Conservation (phyloP, 2,888 invertebrate species). For the Muschampia plurimacula region DNA sequence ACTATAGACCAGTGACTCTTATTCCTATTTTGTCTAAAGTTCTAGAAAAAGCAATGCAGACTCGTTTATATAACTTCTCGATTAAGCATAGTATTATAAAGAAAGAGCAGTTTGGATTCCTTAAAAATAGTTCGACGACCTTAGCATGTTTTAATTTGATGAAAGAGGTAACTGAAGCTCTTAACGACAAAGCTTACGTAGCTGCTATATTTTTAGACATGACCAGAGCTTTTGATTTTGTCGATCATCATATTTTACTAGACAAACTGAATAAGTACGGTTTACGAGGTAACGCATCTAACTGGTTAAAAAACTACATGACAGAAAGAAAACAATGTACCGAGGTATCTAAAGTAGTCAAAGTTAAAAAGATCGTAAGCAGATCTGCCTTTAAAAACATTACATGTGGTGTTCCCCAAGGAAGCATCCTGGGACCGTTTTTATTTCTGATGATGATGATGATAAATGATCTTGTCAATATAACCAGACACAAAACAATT, state of each 20-base stretch:
- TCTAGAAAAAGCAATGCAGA: constrained; percentile 13
- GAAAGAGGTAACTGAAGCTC: not conserved
- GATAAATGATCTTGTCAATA: not conserved
- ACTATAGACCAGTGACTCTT: constrained; percentile 12
- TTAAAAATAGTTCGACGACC: constrained; percentile 2
- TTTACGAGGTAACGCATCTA: not conserved
- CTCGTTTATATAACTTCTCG: not conserved
- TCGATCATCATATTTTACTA: not conserved
- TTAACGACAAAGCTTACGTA: constrained; percentile 1
- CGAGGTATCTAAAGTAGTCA: not conserved
- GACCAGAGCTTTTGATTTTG: constrained; percentile 7
- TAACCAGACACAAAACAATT: not conserved
- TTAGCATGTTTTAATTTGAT: constrained; percentile 10
- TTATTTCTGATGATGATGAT: not conserved
- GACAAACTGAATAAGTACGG: constrained; percentile 4
- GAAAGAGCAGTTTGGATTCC: constrained; percentile 11
- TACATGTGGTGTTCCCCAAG: not conserved
- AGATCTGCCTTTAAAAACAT: not conserved
- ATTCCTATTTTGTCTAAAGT: constrained; percentile 4
- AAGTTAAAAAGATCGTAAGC: not conserved
- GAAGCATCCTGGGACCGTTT: constrained; percentile 6
- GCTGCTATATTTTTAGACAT: constrained; percentile 17
- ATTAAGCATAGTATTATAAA: not conserved
- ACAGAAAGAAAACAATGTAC: constrained; percentile 5
- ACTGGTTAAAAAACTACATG: not conserved